phyloP scores from a whole-genome alignment of 2,888 invertebrate species.

The Tridacna crocea region DNA sequence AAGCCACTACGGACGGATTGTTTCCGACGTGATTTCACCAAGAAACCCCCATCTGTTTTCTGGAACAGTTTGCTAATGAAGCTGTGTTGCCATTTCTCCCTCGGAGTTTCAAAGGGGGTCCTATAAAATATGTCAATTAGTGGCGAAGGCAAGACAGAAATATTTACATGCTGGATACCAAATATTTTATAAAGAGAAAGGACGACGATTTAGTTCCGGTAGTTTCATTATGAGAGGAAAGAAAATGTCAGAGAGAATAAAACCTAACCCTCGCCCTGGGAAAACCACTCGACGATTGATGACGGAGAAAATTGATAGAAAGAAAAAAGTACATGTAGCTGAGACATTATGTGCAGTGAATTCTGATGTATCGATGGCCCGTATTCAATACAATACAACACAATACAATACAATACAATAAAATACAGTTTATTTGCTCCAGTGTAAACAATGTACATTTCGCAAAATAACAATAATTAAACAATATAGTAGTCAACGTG shows the following conservation, averaged over 20 bases:
- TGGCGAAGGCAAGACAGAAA: conserved; percentile 54
- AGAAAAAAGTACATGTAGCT: too few species aligned
- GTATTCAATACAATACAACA: too few species aligned
- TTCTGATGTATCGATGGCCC: too few species aligned
- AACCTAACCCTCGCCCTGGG: conserved; percentile 11
- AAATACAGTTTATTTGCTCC: too few species aligned
- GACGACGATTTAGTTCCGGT: conserved; percentile 56
- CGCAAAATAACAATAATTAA: too few species aligned
- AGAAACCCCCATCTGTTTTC: conserved; percentile 6
- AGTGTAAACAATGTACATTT: too few species aligned
- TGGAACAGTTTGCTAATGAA: conserved; percentile 19
- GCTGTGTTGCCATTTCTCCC: not conserved
- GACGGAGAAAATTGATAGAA: not conserved
- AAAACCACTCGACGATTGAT: not conserved
- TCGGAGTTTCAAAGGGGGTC: conserved; percentile 10
- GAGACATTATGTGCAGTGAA: too few species aligned
- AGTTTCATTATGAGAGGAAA: conserved; percentile 54
- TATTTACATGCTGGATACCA: conserved; percentile 61
- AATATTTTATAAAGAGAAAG: conserved; percentile 60
- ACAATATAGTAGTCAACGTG: too few species aligned
- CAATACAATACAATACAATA: too few species aligned
- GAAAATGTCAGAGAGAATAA: conserved; percentile 10
- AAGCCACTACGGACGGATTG: not conserved
- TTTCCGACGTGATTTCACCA: not conserved
- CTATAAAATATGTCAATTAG: conserved; percentile 59